A percentile compares a stretch with the other conserved stretches of the same genome.
These are phyloP conservation scores for Syngnathus acus DNA, from an alignment of 2,797 vertebrate genomes.

Conservation along the genomic window DNA sequence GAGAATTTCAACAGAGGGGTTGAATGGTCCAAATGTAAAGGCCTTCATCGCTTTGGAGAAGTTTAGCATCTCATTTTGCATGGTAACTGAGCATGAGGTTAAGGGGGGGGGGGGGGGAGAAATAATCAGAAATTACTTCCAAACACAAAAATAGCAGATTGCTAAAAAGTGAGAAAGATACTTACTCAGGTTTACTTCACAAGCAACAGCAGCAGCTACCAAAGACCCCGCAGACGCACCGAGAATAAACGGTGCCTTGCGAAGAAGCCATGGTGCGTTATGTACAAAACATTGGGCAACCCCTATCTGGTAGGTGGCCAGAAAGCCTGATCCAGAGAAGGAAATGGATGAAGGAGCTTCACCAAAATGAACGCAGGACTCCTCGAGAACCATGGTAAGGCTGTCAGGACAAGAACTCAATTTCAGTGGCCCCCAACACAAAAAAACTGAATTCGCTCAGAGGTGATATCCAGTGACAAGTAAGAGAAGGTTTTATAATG, in stretches of 20 bases:
- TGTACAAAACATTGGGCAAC: conserved; percentile 77
- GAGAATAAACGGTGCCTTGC: conserved; percentile 69
- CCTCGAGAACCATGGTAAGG: conserved; percentile 40
- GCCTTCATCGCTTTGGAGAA: conserved; percentile 62
- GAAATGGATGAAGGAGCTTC: conserved; percentile 50
- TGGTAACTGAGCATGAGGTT: conserved; percentile 32
- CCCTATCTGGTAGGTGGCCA: conserved; percentile 82
- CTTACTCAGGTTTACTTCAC: conserved; percentile 64
- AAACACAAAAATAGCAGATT: too few relatives aligned
- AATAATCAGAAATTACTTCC: too few relatives aligned
- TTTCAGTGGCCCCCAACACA: too few relatives aligned
- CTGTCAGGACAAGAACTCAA: too few relatives aligned
- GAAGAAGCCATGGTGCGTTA: conserved; percentile 72
- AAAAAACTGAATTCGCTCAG: neutral
- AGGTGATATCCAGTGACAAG: conserved; percentile 3
- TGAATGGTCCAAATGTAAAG: conserved; percentile 74
- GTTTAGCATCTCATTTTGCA: conserved; percentile 66
- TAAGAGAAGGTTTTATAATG: neutral
- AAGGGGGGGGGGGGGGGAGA: too few relatives aligned
- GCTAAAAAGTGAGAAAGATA: neutral
- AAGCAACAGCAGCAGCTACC: conserved; percentile 78
- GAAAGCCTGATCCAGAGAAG: conserved; percentile 87
- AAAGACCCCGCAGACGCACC: conserved; percentile 83
- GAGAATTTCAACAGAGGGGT: conserved; percentile 71
- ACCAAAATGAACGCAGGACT: conserved; percentile 15